Percentiles rank a stretch among this genome's conserved stretches.
Evolutionary conservation across 2,888 invertebrate species (phyloP).

Genomic region (Endotricha flammealis): DNA sequence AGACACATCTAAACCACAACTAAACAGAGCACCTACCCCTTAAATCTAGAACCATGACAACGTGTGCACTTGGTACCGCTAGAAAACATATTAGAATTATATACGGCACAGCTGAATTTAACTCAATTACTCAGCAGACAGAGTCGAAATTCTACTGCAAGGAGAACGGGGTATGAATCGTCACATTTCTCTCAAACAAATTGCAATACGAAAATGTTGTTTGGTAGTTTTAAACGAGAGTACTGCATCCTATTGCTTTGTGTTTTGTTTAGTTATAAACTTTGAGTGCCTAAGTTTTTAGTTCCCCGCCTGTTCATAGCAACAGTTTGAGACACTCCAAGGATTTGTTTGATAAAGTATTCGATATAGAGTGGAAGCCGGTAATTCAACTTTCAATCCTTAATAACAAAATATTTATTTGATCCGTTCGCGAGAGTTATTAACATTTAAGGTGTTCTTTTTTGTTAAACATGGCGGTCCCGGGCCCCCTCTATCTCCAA

Average conservation of each 20-base stretch:
- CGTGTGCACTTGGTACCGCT: constrained; percentile 7
- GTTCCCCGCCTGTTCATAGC: too few relatives aligned
- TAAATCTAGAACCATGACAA: constrained; percentile 7
- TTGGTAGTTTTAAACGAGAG: constrained; percentile 34
- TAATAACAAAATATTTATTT: too few relatives aligned
- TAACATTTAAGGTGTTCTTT: too few relatives aligned
- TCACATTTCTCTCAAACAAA: constrained; percentile 46
- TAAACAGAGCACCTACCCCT: constrained; percentile 4
- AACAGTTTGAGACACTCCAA: too few relatives aligned
- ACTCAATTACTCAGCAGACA: not conserved
- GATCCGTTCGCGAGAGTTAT: too few relatives aligned
- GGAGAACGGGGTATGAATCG: constrained; percentile 23
- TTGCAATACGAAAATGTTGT: constrained; percentile 45
- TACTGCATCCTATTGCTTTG: constrained; percentile 17
- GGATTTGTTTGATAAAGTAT: not conserved
- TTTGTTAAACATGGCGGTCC: too few relatives aligned
- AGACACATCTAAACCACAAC: constrained; percentile 2
- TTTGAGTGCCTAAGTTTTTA: constrained; percentile 7
- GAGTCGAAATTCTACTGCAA: not conserved
- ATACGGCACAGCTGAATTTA: not conserved
- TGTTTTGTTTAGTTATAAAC: constrained; percentile 7
- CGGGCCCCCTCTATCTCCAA: too few relatives aligned
- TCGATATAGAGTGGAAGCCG: too few relatives aligned
- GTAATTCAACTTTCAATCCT: too few relatives aligned
- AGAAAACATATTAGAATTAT: constrained; percentile 7